Evolutionary conservation across 2,113 vertebrate genomes (phyloP), one percentile per base, ranked within the genome.

Genomic region (Semicossyphus pulcher): DNA sequence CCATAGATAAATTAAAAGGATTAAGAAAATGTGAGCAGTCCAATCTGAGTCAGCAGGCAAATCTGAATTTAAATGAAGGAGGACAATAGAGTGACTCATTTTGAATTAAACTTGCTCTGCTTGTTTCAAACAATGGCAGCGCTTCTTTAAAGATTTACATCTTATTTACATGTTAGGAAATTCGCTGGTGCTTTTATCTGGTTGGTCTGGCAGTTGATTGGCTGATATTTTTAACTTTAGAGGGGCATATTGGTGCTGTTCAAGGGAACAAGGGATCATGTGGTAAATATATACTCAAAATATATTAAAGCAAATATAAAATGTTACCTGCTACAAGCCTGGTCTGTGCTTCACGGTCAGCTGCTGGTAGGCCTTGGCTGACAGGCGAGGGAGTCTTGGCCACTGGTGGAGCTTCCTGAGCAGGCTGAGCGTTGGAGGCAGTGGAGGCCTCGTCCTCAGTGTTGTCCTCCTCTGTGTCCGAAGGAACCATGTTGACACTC

Each of bases 391-490:
- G 81, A 10, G 76, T 81, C 51, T 74, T 76, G 36, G 57, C 70
- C 18, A 64, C 44, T 1, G 53, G 10, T 80, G 49, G 83, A 51
- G 63, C 85, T 79, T 84, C 94, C 87, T 76, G 95, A 86, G 64
- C 90, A 58, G 77, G 86, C 89, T 23, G 57, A 88, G 0, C 53
- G 80, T 56, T 91, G 80, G 61, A 92, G 87, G 21, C 84, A 72
- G 44, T 90, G 91, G 84, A 91, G 53, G 81, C 79, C 54, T 89
- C 91, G 0, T 85, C 86, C 65, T 90, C 88, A 0, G 62, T 23
- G 57, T 72, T 80, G 74, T 91, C 89, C 37, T 90, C 91, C 47
- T 90, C 90, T 0, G 56, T 78, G 85, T 91, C 89, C 0, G 54
- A 85, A 5, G 73, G 78, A 28, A 45, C 45, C 51, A 56, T 41